A percentile compares a stretch with the other conserved stretches of the same genome.
Evolutionary conservation across 2,888 invertebrate species (phyloP).

Genomic region (Muschampia plurimacula): DNA sequence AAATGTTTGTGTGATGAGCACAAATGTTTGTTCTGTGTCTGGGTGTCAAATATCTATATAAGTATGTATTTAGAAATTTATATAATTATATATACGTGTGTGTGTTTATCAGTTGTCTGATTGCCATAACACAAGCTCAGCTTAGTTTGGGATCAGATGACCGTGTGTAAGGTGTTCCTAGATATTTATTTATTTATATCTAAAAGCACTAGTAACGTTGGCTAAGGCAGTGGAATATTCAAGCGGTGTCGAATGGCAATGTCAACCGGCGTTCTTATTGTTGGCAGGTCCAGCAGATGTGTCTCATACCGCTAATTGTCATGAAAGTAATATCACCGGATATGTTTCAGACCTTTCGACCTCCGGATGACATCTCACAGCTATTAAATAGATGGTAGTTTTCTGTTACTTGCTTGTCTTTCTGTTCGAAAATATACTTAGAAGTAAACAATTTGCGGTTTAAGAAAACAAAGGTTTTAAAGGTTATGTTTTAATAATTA

Average conservation of each 20-base stretch:
- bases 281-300: constrained; percentile 63
- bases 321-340: constrained; percentile 65
- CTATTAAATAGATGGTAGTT: constrained; percentile 22
- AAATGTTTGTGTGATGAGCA: no score
- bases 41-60: no score
- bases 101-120: no score
- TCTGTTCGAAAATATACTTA: not conserved
- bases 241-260: constrained; percentile 49
- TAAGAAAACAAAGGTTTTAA: not conserved
- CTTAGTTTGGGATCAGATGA: no score
- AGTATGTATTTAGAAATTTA: no score
- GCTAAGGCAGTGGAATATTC: constrained; percentile 21
- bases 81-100: no score
- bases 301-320: constrained; percentile 69
- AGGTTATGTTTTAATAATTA: not conserved
- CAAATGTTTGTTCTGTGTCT: no score
- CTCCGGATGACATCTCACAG: constrained; percentile 55
- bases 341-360: constrained; percentile 59
- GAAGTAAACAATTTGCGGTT: not conserved
- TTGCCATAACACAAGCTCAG: no score
- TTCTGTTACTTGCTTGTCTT: constrained; percentile 7
- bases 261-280: constrained; percentile 55
- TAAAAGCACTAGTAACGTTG: not conserved
- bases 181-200: not conserved
- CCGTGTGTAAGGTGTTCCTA: no score